Conservation (phyloP, 1,140 invertebrate genomes). For the Hirudo medicinalis region DNA sequence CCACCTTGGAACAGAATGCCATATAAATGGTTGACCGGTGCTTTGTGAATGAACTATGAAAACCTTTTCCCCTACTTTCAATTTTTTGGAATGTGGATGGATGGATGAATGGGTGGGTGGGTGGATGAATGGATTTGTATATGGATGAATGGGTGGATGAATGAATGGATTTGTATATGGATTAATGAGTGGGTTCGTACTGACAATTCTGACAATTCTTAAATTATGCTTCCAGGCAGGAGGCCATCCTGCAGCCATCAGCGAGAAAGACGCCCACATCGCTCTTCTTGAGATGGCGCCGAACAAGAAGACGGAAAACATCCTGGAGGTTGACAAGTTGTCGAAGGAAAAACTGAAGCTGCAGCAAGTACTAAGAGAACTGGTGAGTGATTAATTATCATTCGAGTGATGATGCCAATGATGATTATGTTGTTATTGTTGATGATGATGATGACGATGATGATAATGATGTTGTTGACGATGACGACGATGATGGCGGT, state of each 20-base stretch:
- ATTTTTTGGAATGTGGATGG: not conserved
- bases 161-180: no score
- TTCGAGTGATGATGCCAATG: not conserved
- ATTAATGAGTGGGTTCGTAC: no score
- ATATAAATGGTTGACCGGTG: no score
- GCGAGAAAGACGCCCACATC: slow-evolving; percentile 71
- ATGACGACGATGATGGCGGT: no score
- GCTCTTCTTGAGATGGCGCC: slow-evolving; percentile 65
- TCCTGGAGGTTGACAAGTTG: slow-evolving; percentile 36
- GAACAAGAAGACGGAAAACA: slow-evolving; percentile 40
- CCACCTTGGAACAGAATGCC: no score
- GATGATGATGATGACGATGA: not conserved
- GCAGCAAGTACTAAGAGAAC: slow-evolving; percentile 37
- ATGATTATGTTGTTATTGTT: not conserved
- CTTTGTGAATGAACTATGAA: no score
- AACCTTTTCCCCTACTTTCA: not conserved
- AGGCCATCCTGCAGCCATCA: slow-evolving; percentile 65
- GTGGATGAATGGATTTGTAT: no score
- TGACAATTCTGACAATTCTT: no score
- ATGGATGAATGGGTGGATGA: no score
- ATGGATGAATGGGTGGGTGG: no score
- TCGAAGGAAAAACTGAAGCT: slow-evolving; percentile 38
- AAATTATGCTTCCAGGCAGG: slow-evolving; percentile 50
- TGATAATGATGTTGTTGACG: not conserved
- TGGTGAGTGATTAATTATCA: slow-evolving; percentile 29